Evolutionary conservation across 2,797 vertebrate species (phyloP).

Genomic region (Simalia tracyae): DNA sequence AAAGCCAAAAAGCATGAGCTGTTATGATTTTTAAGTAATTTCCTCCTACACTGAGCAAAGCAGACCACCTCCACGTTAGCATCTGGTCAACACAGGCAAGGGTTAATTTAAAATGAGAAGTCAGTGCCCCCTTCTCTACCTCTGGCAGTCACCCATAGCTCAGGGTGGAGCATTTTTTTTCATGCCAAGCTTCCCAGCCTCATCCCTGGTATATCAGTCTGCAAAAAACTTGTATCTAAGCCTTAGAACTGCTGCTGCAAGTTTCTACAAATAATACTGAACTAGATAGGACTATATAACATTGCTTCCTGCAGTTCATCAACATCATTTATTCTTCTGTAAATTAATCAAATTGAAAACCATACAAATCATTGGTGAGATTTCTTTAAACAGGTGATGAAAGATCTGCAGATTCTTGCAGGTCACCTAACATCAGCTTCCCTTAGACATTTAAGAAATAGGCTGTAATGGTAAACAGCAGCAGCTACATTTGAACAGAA

Average conservation of each 20-base stretch:
- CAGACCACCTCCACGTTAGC: too few species aligned
- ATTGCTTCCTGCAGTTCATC: background rate
- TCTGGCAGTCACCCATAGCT: background rate
- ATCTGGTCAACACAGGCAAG: background rate
- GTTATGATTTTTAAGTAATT: background rate
- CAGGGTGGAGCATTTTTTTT: background rate
- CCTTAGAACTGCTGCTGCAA: background rate
- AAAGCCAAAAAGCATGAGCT: background rate
- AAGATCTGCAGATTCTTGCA: background rate
- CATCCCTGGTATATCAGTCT: background rate
- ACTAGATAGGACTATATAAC: background rate
- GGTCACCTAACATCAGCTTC: background rate
- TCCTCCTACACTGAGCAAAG: background rate
- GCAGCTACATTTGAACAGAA: conserved; percentile 32
- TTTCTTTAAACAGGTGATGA: background rate
- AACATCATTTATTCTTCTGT: background rate
- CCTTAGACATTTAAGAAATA: background rate
- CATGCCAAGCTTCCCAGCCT: background rate
- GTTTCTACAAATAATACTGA: background rate
- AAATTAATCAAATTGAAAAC: background rate
- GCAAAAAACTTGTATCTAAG: background rate
- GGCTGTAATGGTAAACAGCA: background rate
- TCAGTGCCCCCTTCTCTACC: background rate
- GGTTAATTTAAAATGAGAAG: background rate
- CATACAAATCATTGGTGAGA: background rate